Base-by-base conservation (phyloP, 2,113 vertebrate genomes). In the Nothobranchius kuhntae region DNA sequence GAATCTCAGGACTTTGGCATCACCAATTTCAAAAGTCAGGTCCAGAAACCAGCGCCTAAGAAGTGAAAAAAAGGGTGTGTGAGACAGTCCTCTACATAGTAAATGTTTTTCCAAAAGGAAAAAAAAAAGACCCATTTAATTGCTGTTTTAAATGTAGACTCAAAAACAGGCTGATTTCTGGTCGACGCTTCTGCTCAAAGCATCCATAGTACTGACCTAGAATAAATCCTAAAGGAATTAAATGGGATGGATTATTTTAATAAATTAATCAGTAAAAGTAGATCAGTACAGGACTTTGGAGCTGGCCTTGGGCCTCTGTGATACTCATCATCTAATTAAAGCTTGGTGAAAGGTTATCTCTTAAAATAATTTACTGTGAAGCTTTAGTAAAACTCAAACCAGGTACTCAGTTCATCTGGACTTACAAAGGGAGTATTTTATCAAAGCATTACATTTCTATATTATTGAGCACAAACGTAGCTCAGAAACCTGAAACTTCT, bases 31-130 rank as follows among this genome's bases (percentile, higher is more conserved):
- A 59, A 87, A 85, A 59, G 93, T 24, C 13, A 83, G 82, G 66
- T 92, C 92, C 85, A 94, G 74, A 54, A 97, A 87, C 93, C 93
- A 94, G 0, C 85, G 79, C 78, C 95, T 96, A 70, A 40, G 21
- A 9, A 71, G 53, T 17, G 6, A 30, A 81, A 55, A 55, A 40
- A 2, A 0, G 38, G 21, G 4, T 51, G 4, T 55, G 30, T 35
- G 0, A 13, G 26, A 30, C 7, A 30, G 24, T 47, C n/a, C 6
- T 46, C 10, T 8, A 15, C 13, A 3, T 6, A 14, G 35, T 7
- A 21, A 59, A 35, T 10, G 17, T 45, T 1, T 17, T 50, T 50
- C 9, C 51, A 55, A 61, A 60, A 17, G 63, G 60, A 52, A 30
- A 30, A 40, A 53, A 36, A 60, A 13, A 45, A 24, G 35, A 44